Base-by-base conservation (phyloP, 2,113 vertebrate genomes). In the Tapirus terrestris region DNA sequence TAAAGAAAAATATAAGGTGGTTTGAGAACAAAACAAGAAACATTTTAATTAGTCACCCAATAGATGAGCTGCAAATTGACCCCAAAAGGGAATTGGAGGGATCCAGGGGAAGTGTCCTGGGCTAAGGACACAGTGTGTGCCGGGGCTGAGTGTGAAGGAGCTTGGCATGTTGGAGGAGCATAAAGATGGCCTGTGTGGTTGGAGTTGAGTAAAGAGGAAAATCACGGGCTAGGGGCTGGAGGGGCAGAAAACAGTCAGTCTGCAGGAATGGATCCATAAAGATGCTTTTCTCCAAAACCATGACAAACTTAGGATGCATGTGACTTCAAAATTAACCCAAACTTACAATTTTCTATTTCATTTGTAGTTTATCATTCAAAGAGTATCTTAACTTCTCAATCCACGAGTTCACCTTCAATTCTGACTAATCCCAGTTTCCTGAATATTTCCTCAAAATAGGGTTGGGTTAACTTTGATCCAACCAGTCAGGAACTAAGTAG, bases 21-120 rank as follows among this genome's bases (percentile, higher is more conserved):
- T 82, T 43, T 58, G 51, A 96, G 51, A 93, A 83, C 33, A 86
- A 94, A 93, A 95, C 27, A 93, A 92, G 82, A 89, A 92, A 67
- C 1, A 43, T n/a, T 51, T 79, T 72, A 53, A 84, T 43, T 85
- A 94, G 82, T 97, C n/a, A 63, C 14, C 61, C 67, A 25, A 89
- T 21, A 70, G 13, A 63, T 45, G 10, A 93, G 27, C 79, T 89
- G 51, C 51, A 83, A 36, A 84, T 60, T 86, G 77, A 86, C 25
- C 31, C 2, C 21, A 25, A 84, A 82, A 89, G 29, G 51, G 8
- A 89, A 21, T 1, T 72, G 39, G 18, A 86, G 25, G 51, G 45
- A 84, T 75, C 45, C 31, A 61, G 27, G 23, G 29, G 18, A 75
- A 45, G 31, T 10, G 3, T 33, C 58, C 21, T 18, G 48, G 8